Evolutionary conservation across 2,797 vertebrate species (phyloP), one percentile per base, ranked within the genome.

Genomic region (Alosa sapidissima): DNA sequence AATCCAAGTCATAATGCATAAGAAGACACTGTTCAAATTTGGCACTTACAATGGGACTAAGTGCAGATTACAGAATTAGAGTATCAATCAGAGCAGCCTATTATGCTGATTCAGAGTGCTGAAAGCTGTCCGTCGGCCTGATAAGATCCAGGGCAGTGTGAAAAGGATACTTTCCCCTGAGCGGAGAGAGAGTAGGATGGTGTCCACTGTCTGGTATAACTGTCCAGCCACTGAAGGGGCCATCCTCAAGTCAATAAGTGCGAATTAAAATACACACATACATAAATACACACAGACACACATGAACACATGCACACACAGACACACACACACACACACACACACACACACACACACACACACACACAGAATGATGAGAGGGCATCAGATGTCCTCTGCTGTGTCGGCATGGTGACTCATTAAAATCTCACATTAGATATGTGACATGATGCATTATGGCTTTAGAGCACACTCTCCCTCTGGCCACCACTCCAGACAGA

Each of bases 341-440:
- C 55, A 62, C 8, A 7, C 21, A 24, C 58, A 41, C 68, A 72
- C 11, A 19, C 68, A 72, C 5, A 7, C 68, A 65, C 24, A 65
- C 60, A 65, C n/a, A 11, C 24, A 28, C 7, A 62, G 7, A 51
- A 51, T 8, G 7, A 51, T 5, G 10, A 9, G 7, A 87, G 85
- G 85, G 88, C 85, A 45, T 24, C 48, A 81, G 84, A 83, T 78
- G 84, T 88, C 85, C 86, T 78, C 83, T 85, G 89, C 87, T 89
- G 86, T 87, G 87, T 85, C 36, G 52, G 58, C 72, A 82, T 81
- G 81, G 84, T 92, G 91, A 93, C 83, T 92, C 91, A 92, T 86
- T 85, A 68, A 58, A 78, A 83, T n/a, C 81, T 83, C 48, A 87
- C 84, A 86, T 86, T 47, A 87, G 89, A 92, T 89, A 84, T 49